A percentile compares a stretch with the other conserved stretches of the same genome.
Evolutionary conservation across 2,797 vertebrate species (phyloP).

Genomic region (Aldrovandia affinis): DNA sequence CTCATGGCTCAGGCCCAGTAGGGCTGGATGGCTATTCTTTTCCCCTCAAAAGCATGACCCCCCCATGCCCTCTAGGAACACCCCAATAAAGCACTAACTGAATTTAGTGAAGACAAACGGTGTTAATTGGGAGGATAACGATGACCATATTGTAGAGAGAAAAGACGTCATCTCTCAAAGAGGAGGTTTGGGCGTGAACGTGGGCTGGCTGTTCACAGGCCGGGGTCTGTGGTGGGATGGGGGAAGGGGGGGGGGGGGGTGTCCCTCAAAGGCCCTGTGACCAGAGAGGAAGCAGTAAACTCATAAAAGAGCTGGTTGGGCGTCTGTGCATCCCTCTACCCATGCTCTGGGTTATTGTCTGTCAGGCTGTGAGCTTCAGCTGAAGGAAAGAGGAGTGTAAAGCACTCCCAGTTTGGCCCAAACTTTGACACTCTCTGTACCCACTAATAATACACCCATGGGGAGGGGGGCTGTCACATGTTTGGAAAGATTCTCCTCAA

Average conservation of each 20-base stretch:
- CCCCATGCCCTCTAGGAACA: constrained; percentile 61
- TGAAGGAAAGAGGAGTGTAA: not conserved
- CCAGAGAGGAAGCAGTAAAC: constrained; percentile 76
- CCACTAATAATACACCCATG: not conserved
- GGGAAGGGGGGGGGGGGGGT: constrained; percentile 12
- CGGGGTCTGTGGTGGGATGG: not conserved
- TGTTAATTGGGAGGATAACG: constrained; percentile 77
- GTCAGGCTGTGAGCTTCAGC: not conserved
- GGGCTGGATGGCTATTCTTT: constrained; percentile 39
- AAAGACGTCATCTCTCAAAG: constrained; percentile 55
- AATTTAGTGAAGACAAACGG: constrained; percentile 70
- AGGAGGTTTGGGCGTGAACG: constrained; percentile 28
- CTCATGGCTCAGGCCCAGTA: constrained; percentile 37
- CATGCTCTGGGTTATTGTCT: not conserved
- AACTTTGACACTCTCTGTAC: not conserved
- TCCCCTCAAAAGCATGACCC: constrained; percentile 47
- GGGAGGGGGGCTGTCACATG: not conserved
- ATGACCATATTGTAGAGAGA: constrained; percentile 57
- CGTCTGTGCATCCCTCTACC: constrained; percentile 50
- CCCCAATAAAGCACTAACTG: constrained; percentile 71
- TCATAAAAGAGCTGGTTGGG: constrained; percentile 65
- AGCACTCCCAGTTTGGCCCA: not conserved
- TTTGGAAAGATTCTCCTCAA: not conserved
- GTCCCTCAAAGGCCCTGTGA: constrained; percentile 64
- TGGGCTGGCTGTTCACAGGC: constrained; percentile 23